Evolutionary conservation across 2,888 invertebrate species (phyloP), one percentile per base, ranked within the genome.

Genomic region (Ptychoptera contaminata): DNA sequence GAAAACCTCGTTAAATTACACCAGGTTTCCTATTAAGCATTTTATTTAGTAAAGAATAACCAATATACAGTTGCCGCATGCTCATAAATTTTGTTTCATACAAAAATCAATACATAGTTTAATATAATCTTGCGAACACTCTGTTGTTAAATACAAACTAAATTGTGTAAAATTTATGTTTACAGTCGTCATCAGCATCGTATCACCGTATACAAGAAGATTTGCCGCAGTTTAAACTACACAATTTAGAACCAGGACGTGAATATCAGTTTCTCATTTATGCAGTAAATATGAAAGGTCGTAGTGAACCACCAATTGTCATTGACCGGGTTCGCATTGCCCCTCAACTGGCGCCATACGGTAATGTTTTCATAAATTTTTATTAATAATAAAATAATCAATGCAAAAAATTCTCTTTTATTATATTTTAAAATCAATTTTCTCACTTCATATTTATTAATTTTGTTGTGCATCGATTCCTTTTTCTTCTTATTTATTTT

Each of bases 241-340:
- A 78, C 57, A 78, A 77, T 51, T 69, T 90, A 47, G 74, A 81
- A 46, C 80, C 86, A 14, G 85, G 82, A 43, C 74, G 76, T 52
- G 74, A 77, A 57, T 90, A 88, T 65, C 81, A 82, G 57, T 73
- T 87, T 51, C 70, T 78, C 50, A 79, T 88, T 31, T 88, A 82
- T 60, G 82, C 87, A 15, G 81, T 83, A 53, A 90, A 88, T 53
- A 80, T 82, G 8, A 76, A 79, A 57, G 88, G 88, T 47, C 73
- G 79, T 51, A 86, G 85, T 50, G 69, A 73, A 45, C 79, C 78
- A 43, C 80, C 85, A 2, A 81, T 82, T 46, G 73, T 82, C 45
- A 70, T 86, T 59, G 77, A 67, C 53, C 58, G 61, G 47, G 61
- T 65, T 46, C 60, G 64, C 51, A 61, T 65, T 48, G 64, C 63